Percentiles rank a stretch among this genome's conserved stretches.
Evolutionary conservation across 2,797 vertebrate genomes (phyloP).

Genomic region (Pogoniulus pusillus): DNA sequence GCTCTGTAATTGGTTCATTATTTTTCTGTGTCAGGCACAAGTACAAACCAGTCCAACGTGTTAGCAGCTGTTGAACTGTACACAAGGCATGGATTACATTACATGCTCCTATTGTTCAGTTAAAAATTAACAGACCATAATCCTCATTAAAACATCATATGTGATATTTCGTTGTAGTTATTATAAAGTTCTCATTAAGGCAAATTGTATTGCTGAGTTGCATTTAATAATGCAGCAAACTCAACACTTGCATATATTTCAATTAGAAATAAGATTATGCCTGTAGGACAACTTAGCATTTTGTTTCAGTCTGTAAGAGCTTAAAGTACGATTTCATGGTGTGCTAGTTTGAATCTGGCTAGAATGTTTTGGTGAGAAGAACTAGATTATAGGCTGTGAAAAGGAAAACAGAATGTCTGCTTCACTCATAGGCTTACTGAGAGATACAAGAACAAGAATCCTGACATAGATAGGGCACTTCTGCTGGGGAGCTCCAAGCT

Average conservation of each 20-base stretch:
- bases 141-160: slow-evolving; percentile 67
- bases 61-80: slow-evolving; percentile 50
- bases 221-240: slow-evolving; percentile 48
- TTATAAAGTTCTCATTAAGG: slow-evolving; percentile 52
- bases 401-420: no score
- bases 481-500: no score
- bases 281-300: slow-evolving; percentile 4
- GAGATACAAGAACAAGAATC: no score
- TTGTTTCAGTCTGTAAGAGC: slow-evolving; percentile 1
- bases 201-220: slow-evolving; percentile 50
- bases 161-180: slow-evolving; percentile 61
- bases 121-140: slow-evolving; percentile 65
- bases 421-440: no score
- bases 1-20: neutral
- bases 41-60: neutral
- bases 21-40: neutral
- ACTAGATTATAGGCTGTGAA: no score
- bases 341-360: no score
- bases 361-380: no score
- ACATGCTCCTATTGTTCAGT: slow-evolving; percentile 36
- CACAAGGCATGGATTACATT: slow-evolving; percentile 50
- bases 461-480: no score
- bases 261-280: slow-evolving; percentile 25
- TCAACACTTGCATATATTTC: slow-evolving; percentile 7
- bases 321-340: neutral